phyloP scores from a whole-genome alignment of 2,888 invertebrate genomes.

The Agriopis leucophaearia region DNA sequence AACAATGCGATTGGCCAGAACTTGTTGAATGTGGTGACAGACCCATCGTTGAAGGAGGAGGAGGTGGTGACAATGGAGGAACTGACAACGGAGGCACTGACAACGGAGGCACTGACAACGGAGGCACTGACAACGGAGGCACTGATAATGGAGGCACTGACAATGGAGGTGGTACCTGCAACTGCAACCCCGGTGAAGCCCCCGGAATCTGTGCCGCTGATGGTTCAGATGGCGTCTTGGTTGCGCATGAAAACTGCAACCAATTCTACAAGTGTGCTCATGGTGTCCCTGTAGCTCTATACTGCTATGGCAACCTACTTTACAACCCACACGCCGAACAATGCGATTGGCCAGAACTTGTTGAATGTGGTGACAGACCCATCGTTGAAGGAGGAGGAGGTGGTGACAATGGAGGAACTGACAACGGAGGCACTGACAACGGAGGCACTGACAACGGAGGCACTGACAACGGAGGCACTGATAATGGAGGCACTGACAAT shows the following conservation, averaged over 20 bases:
- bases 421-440: slow-evolving; percentile 23
- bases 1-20: slow-evolving; percentile 55
- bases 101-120: slow-evolving; percentile 11
- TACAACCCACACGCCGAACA: slow-evolving; percentile 48
- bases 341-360: slow-evolving; percentile 54
- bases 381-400: slow-evolving; percentile 32
- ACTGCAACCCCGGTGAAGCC: slow-evolving; percentile 48
- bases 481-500: background rate
- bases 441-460: slow-evolving; percentile 29
- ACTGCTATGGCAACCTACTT: slow-evolving; percentile 42
- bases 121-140: slow-evolving; percentile 28
- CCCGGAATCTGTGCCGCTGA: slow-evolving; percentile 51
- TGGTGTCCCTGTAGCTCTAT: slow-evolving; percentile 39
- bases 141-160: slow-evolving; percentile 19
- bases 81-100: slow-evolving; percentile 14
- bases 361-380: slow-evolving; percentile 49
- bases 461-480: slow-evolving; percentile 21
- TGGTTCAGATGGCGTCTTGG: slow-evolving; percentile 51
- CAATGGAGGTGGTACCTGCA: slow-evolving; percentile 34
- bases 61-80: slow-evolving; percentile 2
- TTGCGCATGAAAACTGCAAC: slow-evolving; percentile 62
- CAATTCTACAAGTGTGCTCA: slow-evolving; percentile 50
- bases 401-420: slow-evolving; percentile 19
- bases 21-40: slow-evolving; percentile 55
- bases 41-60: slow-evolving; percentile 42